phyloP scores from a whole-genome alignment of 2,888 invertebrate species.

The Acanthosepion lycidas region DNA sequence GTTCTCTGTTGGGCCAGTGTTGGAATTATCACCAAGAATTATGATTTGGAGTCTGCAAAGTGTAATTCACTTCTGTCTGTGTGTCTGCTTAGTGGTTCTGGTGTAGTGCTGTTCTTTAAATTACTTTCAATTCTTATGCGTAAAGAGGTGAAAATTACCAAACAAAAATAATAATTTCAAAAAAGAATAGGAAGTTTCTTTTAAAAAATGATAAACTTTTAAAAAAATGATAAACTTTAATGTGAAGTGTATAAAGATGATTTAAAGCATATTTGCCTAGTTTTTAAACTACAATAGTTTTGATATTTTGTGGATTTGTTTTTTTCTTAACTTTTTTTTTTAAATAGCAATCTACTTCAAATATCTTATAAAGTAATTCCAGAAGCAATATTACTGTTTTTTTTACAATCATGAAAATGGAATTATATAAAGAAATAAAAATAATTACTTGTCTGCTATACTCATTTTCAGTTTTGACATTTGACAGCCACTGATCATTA shows the following conservation, averaged over 20 bases:
- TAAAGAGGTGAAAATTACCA: background rate
- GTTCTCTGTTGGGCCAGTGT: conserved; percentile 66
- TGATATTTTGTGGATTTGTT: too few species aligned
- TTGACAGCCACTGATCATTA: too few species aligned
- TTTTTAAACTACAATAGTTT: background rate
- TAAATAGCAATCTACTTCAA: too few species aligned
- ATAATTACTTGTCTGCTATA: too few species aligned
- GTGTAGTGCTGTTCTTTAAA: conserved; percentile 50
- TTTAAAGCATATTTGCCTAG: background rate
- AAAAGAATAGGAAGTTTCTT: background rate
- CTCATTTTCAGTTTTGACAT: too few species aligned
- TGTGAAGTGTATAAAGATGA: background rate
- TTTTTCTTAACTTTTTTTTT: too few species aligned
- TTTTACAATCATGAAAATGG: too few species aligned
- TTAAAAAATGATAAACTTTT: background rate
- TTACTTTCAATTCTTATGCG: conserved; percentile 42
- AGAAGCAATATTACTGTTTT: too few species aligned
- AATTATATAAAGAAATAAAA: too few species aligned
- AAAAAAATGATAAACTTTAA: background rate
- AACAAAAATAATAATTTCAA: background rate
- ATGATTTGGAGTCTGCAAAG: conserved; percentile 53
- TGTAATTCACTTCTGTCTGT: conserved; percentile 62
- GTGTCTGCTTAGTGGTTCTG: conserved; percentile 57
- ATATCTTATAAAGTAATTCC: too few species aligned
- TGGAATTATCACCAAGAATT: conserved; percentile 66